Conservation (phyloP, 2,797 vertebrate genomes). For the Okamejei kenojei region DNA sequence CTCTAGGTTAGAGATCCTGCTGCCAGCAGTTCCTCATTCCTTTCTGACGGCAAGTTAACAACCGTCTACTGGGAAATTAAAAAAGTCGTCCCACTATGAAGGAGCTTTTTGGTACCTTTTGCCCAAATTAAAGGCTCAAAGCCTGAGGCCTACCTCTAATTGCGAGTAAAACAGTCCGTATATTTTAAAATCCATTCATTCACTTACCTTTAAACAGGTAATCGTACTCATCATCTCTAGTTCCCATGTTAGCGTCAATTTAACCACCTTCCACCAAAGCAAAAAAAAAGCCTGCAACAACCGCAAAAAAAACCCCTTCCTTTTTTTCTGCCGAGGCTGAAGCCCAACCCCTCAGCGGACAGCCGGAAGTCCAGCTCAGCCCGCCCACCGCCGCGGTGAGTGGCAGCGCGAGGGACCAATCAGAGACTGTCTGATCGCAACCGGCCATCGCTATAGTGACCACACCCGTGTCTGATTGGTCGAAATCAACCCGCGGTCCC, state of each 20-base stretch:
- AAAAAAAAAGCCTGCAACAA: not conserved
- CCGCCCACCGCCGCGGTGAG: not conserved
- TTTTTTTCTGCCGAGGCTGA: not conserved
- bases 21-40: not conserved
- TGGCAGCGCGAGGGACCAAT: not conserved
- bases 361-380: not conserved
- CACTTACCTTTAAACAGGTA: constrained; percentile 70
- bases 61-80: not conserved
- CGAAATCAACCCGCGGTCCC: not conserved
- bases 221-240: constrained; percentile 71
- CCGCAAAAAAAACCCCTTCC: not conserved
- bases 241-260: constrained; percentile 57
- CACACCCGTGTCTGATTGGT: not conserved
- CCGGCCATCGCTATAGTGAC: not conserved
- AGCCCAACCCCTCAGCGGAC: constrained; percentile 12
- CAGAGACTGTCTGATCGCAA: not conserved
- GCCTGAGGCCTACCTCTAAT: constrained; percentile 5
- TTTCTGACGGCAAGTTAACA: not conserved
- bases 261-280: not conserved
- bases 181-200: not conserved
- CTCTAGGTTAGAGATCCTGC: not conserved
- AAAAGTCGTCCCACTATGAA: not conserved
- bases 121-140: not conserved
- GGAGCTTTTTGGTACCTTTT: not conserved
- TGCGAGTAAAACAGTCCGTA: not conserved